Base-by-base conservation (phyloP, 1,140 invertebrate genomes). In the Epicauta chinensis region DNA sequence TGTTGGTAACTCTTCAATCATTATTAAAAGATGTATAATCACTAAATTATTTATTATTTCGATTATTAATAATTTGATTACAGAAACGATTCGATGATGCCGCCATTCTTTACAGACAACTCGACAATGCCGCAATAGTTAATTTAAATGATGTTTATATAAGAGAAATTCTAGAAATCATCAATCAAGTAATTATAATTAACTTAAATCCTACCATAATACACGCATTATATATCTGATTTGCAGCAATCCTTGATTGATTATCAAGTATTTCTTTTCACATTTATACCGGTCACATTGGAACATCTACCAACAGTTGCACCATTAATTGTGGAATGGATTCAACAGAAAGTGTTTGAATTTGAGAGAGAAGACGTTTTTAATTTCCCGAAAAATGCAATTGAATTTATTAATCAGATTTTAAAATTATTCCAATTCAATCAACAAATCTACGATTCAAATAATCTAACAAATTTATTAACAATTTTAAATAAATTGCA, bases 361-460 rank as follows among this genome's bases (percentile, higher is more conserved):
- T 36, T 63, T 31, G 64, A 66, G 43, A 44, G 43, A 29, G 14
- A 48, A 9, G 10, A 51, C 30, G n/a, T 9, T 10, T 7, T 23
- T 9, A 46, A 62, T 35, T 66, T 66, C 51, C 64, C 62, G 3
- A 44, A 51, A 30, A 61, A 60, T 37, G 62, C 56, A 4, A 57
- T 66, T n/a, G 36, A 45, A 23, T 62, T 66, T 17, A 36, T 50
- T 0, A 36, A 64, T 17, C 51, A 54, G 30, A 58, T 61, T 10
- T 31, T 45, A 15, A 43, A 44, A 23, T 39, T 64, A 13, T 39
- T 66, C 16, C 58, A 56, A 48, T 30, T 56, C n/a, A 37, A 50
- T 29, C 16, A 38, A 7, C 34, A 13, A 1, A 31, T 9, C 6
- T 35, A 43, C 13, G 23, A 57, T 15, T 52, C 36, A 16, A 11